Base-by-base conservation (phyloP, 2,113 vertebrate genomes). In the Brachionichthys hirsutus region DNA sequence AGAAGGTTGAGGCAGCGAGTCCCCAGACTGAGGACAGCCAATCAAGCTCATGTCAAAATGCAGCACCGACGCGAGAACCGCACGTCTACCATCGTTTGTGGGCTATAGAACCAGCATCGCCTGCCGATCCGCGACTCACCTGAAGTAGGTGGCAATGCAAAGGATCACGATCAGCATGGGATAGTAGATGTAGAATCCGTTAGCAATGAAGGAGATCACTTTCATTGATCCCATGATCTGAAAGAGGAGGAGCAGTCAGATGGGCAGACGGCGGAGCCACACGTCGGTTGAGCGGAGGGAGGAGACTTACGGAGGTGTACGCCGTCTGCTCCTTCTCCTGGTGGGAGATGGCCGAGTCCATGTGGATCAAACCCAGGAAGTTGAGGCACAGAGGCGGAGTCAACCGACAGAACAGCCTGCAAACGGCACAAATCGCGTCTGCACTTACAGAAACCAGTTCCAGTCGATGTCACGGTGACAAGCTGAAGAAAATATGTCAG, bases 151-250 rank as follows among this genome's bases (percentile, higher is more conserved):
- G 65, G 97, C 97, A 70, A 98, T 95, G 71, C 97, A 98, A 48
- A 99, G 95, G 86, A 99, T 92, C n/a, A 98, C 93, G 6, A 98
- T 95, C 83, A 98, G 88, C 94, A 98, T 98, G 54, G 97, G 97
- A 72, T 99, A 99, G 83, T 99, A 99, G 84, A 99, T 98, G 77
- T 99, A 99, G 89, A 99, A 98, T 17, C 95, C 96, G 67, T 98
- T 93, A 49, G 97, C 97, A 61, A 99, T 94, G 72, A 99, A 96
- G 17, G 94, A 94, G 4, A 99, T 90, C 7, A 99, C 97, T 22
- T 67, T 92, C 95, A 99, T 96, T 1, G 96, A 98, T 24, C 97
- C 97, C 97, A 99, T 99, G 86, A 99, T 98, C 97, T 99, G 80
- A 40, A 45, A 52, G 16, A 56, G n/a, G 49, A 54, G 3, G 43